Evolutionary conservation across 2,797 vertebrate genomes (phyloP).

Genomic region (Mus caroli): DNA sequence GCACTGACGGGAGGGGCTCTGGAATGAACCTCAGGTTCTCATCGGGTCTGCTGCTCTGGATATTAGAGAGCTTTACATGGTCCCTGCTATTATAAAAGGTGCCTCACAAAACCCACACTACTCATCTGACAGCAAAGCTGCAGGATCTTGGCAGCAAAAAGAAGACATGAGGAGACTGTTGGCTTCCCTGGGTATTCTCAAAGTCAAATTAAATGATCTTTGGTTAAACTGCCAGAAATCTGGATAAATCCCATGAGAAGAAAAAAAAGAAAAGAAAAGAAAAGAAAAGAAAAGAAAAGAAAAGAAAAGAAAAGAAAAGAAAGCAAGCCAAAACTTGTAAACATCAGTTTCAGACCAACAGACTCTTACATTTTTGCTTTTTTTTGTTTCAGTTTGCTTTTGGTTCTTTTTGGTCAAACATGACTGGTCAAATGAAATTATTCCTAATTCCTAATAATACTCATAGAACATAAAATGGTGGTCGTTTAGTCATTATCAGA

Average conservation of each 20-base stretch:
- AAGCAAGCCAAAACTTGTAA: neutral
- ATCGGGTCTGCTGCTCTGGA: constrained; percentile 65
- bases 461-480: neutral
- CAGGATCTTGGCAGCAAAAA: constrained; percentile 52
- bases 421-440: neutral
- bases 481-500: neutral
- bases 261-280: neutral
- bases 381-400: neutral
- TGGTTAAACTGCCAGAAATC: constrained; percentile 1
- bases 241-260: neutral
- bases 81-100: constrained; percentile 59
- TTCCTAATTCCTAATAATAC: neutral
- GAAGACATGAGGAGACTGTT: constrained; percentile 14
- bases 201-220: constrained; percentile 37
- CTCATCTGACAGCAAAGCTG: constrained; percentile 62
- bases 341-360: neutral
- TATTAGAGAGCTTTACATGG: constrained; percentile 65
- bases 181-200: constrained; percentile 25
- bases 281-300: neutral
- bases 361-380: constrained; percentile 13
- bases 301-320: neutral
- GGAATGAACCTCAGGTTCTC: constrained; percentile 70
- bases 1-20: constrained; percentile 29
- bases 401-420: neutral
- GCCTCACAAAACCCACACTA: constrained; percentile 60